Conservation (phyloP, 2,113 vertebrate species). For the Thymallus thymallus region DNA sequence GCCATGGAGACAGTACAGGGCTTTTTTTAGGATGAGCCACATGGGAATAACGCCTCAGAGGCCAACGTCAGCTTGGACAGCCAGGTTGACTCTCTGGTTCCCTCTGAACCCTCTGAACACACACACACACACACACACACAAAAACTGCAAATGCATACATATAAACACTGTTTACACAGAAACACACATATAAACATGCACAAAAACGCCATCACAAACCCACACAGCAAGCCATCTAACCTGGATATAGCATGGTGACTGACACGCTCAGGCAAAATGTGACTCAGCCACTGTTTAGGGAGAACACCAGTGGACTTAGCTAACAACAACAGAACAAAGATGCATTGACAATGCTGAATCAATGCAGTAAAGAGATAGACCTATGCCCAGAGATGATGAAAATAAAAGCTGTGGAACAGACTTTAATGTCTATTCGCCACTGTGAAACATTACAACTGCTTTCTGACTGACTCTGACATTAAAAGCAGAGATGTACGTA, state of each 20-base stretch:
- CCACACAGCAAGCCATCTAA: neutral
- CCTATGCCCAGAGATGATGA: too few relatives aligned
- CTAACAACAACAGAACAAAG: neutral
- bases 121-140: constrained; percentile 4
- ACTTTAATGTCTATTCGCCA: too few relatives aligned
- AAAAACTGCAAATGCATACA: too few relatives aligned
- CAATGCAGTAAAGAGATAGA: too few relatives aligned
- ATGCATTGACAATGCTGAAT: neutral
- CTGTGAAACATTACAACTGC: too few relatives aligned
- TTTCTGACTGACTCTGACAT: too few relatives aligned
- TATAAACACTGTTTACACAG: neutral
- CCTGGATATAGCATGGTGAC: neutral
- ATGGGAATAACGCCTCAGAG: too few relatives aligned
- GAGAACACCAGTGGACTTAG: neutral
- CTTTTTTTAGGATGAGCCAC: constrained; percentile 40
- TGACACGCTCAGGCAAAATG: neutral
- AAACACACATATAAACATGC: neutral
- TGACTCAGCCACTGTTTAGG: constrained; percentile 1
- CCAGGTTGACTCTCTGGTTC: neutral
- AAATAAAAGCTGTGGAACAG: too few relatives aligned
- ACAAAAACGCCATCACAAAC: neutral
- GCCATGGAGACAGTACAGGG: constrained; percentile 28
- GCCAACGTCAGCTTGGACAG: neutral
- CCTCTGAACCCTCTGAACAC: neutral
- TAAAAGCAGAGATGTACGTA: too few relatives aligned